phyloP scores from a whole-genome alignment of 2,113 vertebrate genomes.

The Poeciliopsis prolifica region DNA sequence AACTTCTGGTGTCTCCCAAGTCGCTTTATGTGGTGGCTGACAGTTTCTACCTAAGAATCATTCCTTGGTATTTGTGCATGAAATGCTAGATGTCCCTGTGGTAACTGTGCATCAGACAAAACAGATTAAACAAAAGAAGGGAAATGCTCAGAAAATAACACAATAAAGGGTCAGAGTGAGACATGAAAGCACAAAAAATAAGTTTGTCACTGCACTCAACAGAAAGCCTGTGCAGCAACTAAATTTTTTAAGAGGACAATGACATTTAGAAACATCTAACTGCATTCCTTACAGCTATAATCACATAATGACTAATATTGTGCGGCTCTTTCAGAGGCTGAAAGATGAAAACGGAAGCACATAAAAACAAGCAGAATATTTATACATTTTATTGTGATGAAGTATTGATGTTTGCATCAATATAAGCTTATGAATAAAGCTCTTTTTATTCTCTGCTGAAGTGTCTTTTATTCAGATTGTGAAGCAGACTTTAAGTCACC shows the following conservation, averaged over 20 bases:
- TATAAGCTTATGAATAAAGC: too few relatives aligned
- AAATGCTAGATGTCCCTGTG: too few relatives aligned
- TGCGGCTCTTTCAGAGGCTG: background rate
- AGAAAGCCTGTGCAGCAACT: slow-evolving; percentile 3
- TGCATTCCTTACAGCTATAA: background rate
- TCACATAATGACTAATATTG: background rate
- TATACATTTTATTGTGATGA: background rate
- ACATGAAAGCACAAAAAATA: background rate
- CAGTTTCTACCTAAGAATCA: too few relatives aligned
- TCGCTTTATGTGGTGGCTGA: too few relatives aligned
- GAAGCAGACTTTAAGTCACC: too few relatives aligned
- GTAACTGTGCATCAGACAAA: too few relatives aligned
- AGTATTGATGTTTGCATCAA: background rate
- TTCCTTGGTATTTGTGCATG: too few relatives aligned
- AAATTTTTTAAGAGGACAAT: slow-evolving; percentile 2
- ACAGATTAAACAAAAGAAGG: background rate
- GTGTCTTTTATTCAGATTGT: too few relatives aligned
- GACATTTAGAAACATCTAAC: background rate
- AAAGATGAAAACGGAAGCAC: background rate
- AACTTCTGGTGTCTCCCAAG: too few relatives aligned
- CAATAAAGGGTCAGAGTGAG: background rate
- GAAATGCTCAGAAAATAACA: background rate
- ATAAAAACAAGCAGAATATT: background rate
- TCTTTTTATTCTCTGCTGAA: too few relatives aligned
- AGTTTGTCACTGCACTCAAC: background rate